Base-by-base conservation (phyloP, 2,797 vertebrate species). In the Falco columbarius region DNA sequence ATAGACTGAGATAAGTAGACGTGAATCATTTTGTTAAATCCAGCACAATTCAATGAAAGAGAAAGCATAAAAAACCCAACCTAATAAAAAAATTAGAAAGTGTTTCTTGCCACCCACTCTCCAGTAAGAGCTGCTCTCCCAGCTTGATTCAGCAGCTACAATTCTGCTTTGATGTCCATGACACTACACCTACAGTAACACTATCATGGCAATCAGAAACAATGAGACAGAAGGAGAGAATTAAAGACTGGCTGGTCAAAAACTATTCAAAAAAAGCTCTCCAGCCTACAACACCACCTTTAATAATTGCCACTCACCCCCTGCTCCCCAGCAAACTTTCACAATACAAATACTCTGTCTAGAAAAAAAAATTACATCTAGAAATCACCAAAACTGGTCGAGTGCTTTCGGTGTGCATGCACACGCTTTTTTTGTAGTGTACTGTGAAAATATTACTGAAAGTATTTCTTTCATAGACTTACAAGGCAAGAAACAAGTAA, bases 251-350 rank as follows among this genome's bases (percentile, higher is more conserved):
- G 5, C 17, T 47, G 36, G 21, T 12, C 32, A 47, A 65, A 67
- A 89, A 20, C 10, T 3, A 9, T 7, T n/a, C 34, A 47, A 52
- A 44, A 44, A 81, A 65, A 58, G 16, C 22, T 49, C 34, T 52
- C 12, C n/a, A 71, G 40, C 6, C 62, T 44, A 29, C 5, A 51
- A 44, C 2, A 29, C 15, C 56, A 54, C 27, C 14, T 51, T 44
- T 13, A 79, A 20, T 13, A 80, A 38, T 10, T 21, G 34, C 4
- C 7, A 11, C 26, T 2, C 6, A 42, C 0, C 0, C 7, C 3
- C 24, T 23, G 30, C 15, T 52, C 5, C 63, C 10, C 58, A 63
- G n/a, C 2, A 79, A 74, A 66, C 20, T 76, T 88, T 3, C 1
- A 1, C 2, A 68, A 72, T 38, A 84, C 14, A 59, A 79, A 67